These are phyloP conservation scores for Halictus quadricinctus DNA, from an alignment of 2,888 invertebrate genomes.

Conservation along the genomic window DNA sequence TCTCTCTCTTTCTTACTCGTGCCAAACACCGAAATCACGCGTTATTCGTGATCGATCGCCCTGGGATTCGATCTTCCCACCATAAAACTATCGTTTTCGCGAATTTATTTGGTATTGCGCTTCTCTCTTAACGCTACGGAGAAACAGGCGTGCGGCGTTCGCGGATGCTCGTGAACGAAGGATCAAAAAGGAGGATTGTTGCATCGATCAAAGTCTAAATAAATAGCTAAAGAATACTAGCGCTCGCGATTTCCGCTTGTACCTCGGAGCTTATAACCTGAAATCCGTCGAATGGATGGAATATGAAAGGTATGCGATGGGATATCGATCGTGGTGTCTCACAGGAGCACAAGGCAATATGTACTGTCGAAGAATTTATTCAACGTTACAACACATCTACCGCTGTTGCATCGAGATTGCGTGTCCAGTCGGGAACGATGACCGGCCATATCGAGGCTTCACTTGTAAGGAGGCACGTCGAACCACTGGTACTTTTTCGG, in stretches of 20 bases:
- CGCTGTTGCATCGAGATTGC: neutral
- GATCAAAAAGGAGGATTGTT: neutral
- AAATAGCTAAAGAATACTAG: neutral
- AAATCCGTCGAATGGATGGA: neutral
- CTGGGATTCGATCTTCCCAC: neutral
- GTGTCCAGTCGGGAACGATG: neutral
- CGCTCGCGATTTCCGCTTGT: neutral
- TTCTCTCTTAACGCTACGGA: neutral
- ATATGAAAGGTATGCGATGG: neutral
- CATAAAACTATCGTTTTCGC: neutral
- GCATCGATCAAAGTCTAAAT: conserved; percentile 2
- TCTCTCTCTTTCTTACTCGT: neutral
- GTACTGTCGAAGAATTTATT: conserved; percentile 30
- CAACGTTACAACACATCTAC: neutral
- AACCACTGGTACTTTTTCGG: conserved; percentile 78
- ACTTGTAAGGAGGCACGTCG: conserved; percentile 75
- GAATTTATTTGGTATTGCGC: neutral
- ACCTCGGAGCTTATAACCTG: neutral
- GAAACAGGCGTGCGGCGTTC: neutral
- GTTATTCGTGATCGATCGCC: conserved; percentile 5
- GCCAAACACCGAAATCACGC: neutral
- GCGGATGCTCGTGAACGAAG: neutral
- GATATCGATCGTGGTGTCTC: conserved; percentile 1
- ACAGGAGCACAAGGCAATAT: neutral
- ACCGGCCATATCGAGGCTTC: conserved; percentile 26